A percentile compares a stretch with the other conserved stretches of the same genome.
Evolutionary conservation across 2,888 invertebrate species (phyloP).

Genomic region (Leptothorax acervorum): DNA sequence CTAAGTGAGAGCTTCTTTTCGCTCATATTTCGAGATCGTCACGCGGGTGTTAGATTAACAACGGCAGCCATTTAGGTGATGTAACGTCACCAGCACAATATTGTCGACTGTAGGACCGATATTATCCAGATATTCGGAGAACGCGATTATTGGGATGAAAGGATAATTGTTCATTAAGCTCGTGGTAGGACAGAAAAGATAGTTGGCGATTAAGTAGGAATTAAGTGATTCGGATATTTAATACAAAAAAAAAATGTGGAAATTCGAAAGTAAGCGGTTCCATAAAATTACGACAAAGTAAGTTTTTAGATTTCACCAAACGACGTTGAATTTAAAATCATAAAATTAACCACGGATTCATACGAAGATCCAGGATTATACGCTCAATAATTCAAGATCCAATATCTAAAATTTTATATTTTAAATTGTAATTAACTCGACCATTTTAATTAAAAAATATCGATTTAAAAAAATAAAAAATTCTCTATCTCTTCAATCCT

Average conservation of each 20-base stretch:
- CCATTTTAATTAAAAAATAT: neutral
- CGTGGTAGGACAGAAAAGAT: neutral
- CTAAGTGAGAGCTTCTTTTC: conserved; percentile 15
- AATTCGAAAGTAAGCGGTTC: neutral
- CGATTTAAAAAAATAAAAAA: neutral
- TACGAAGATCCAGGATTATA: neutral
- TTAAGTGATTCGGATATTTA: neutral
- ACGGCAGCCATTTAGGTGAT: conserved; percentile 8
- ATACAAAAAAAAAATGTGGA: neutral
- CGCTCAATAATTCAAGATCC: neutral
- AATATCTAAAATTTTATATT: neutral
- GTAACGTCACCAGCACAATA: neutral
- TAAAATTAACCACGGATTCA: neutral
- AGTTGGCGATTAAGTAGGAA: conserved; percentile 1
- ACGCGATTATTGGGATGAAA: conserved; percentile 21
- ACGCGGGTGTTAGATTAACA: conserved; percentile 6
- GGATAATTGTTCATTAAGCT: conserved; percentile 23
- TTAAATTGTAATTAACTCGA: neutral
- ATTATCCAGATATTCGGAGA: conserved; percentile 40
- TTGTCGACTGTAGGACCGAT: neutral
- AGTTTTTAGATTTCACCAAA: neutral
- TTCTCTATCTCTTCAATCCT: neutral
- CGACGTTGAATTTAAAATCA: neutral
- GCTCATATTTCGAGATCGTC: conserved; percentile 30
- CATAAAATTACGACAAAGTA: neutral